Evolutionary conservation across 2,113 vertebrate species (phyloP), one percentile per base, ranked within the genome.

Genomic region (Lepisosteus oculatus): DNA sequence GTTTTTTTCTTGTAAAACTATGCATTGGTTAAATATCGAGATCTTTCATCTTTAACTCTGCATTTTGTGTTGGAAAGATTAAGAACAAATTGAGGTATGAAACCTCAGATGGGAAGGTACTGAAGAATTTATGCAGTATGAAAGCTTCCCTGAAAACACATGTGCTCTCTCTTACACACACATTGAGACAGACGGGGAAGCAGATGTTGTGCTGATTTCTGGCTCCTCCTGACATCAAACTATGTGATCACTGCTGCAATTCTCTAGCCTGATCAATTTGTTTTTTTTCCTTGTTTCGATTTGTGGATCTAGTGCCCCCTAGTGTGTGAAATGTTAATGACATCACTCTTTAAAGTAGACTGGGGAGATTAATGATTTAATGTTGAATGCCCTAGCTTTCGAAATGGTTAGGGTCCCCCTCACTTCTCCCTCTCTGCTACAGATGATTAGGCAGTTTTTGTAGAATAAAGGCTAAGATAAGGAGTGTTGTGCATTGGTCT

Each of bases 271-370:
- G 43, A 3, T 69, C 41, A 68, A 73, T 76, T 79, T 75, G 4
- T 51, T 51, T 51, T 51, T 4, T 12, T 42, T 73, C 73, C 76
- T 83, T 82, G 67, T 68, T 84, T 81, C 55, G 47, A 3, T 73
- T 14, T 61, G 72, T 29, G 69, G 17, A 54, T 67, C 2, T 51
- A 73, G 67, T 63, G 45, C 65, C 71, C 69, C 73, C 62, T 70
- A 66, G 71, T 78, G 78, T 75, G 54, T 54, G 74, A 63, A n/a
- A 55, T 54, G 42, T 55, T 44, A 43, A 8, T 72, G 7, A 51
- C 14, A 51, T 71, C 3, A 54, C 6, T 12, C 59, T 47, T 29
- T 5, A 62, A 42, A 43, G 41, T 41, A 55, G 14, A 67, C 55
- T 12, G 0, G 45, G 59, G 43, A 45, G 42, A 29, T 29, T 29